Percentiles rank a stretch among this genome's conserved stretches.
These are phyloP conservation scores for Columba guinea DNA, from an alignment of 2,797 vertebrate genomes.

Conservation along the genomic window DNA sequence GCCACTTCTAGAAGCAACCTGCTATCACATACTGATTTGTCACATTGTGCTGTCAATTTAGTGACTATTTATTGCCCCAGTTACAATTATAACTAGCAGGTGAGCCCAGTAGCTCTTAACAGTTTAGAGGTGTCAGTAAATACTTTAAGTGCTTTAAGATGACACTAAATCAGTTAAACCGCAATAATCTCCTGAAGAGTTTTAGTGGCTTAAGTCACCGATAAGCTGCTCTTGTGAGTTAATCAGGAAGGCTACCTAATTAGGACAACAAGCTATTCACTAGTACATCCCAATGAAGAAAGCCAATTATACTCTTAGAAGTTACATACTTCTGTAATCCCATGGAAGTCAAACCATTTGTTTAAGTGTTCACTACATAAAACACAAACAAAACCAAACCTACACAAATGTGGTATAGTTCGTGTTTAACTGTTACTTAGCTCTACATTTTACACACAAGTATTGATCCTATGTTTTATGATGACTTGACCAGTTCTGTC, in stretches of 20 bases:
- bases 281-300: not conserved
- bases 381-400: not conserved
- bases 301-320: not conserved
- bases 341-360: not conserved
- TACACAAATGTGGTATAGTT: not conserved
- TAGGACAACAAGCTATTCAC: not conserved
- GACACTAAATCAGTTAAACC: not conserved
- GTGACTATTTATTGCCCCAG: not conserved
- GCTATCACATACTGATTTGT: rapidly evolving
- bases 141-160: not conserved
- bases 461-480: not conserved
- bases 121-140: not conserved
- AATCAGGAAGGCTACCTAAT: conserved; percentile 30
- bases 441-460: not conserved
- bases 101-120: not conserved
- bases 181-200: conserved; percentile 36
- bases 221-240: conserved; percentile 2
- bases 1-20: not conserved
- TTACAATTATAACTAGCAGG: not conserved
- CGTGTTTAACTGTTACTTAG: not conserved
- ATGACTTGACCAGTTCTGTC: not conserved
- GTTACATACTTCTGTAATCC: not conserved
- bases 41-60: not conserved
- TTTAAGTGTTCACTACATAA: not conserved
- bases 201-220: conserved; percentile 49